A percentile compares a stretch with the other conserved stretches of the same genome.
phyloP scores from a whole-genome alignment of 2,113 vertebrate genomes.

The Corvus moneduloides region DNA sequence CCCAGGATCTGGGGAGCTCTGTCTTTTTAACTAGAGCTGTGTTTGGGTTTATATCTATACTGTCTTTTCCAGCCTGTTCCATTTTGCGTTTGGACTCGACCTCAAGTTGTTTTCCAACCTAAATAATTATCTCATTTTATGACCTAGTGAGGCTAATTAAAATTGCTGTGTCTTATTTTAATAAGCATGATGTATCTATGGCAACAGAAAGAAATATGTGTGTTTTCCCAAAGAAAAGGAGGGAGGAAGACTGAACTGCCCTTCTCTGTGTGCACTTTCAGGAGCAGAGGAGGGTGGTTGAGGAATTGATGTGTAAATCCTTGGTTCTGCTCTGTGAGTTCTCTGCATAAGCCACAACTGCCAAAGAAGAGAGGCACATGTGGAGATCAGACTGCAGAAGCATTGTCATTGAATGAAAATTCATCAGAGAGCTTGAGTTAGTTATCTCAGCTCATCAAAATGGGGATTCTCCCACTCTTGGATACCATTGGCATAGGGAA shows the following conservation, averaged over 20 bases:
- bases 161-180: neutral
- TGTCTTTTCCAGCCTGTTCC: neutral
- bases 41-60: neutral
- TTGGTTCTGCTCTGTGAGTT: neutral
- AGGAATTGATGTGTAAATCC: neutral
- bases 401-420: neutral
- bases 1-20: neutral
- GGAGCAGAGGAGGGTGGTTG: neutral
- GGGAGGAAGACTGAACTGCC: neutral
- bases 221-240: neutral
- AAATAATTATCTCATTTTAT: neutral
- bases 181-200: neutral
- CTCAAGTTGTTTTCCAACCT: neutral
- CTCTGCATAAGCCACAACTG: neutral
- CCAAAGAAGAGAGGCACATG: neutral
- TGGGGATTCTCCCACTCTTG: neutral
- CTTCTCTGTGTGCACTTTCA: neutral
- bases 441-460: neutral
- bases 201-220: neutral
- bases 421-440: neutral
- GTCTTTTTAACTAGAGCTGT: neutral
- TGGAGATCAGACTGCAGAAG: neutral
- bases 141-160: neutral
- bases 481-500: neutral
- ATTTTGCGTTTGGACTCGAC: neutral